These are phyloP conservation scores for Argyresthia goedartella DNA, from an alignment of 2,888 invertebrate genomes.

Conservation along the genomic window DNA sequence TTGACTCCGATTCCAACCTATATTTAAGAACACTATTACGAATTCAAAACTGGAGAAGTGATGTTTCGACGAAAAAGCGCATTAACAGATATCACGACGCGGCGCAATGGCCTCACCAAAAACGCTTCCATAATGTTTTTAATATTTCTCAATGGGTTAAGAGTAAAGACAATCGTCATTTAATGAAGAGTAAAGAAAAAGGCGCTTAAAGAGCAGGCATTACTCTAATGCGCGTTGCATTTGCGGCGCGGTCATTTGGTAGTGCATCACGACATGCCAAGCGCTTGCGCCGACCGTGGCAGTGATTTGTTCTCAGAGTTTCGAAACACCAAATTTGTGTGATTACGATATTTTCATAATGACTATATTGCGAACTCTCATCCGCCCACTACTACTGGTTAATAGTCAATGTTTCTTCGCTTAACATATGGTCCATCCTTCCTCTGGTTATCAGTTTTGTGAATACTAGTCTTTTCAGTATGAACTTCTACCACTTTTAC, in stretches of 20 bases:
- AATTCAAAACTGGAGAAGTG: not conserved
- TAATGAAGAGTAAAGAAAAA: conserved; percentile 19
- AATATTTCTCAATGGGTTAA: conserved; percentile 27
- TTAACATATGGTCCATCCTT: too few species aligned
- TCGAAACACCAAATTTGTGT: not conserved
- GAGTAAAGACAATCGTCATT: conserved; percentile 40
- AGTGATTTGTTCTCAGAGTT: conserved; percentile 2
- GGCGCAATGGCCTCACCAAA: conserved; percentile 19
- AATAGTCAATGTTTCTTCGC: too few species aligned
- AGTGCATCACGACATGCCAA: conserved; percentile 43
- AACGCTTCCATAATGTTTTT: conserved; percentile 28
- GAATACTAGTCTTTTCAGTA: not conserved
- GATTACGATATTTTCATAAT: not conserved
- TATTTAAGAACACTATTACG: not conserved
- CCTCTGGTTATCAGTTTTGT: too few species aligned
- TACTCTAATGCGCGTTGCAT: conserved; percentile 48
- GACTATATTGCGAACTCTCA: too few species aligned
- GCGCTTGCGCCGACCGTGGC: not conserved
- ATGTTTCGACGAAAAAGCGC: too few species aligned
- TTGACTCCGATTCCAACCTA: not conserved
- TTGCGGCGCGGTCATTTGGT: conserved; percentile 37
- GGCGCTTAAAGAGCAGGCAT: conserved; percentile 35
- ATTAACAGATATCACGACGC: too few species aligned
- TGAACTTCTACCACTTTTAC: not conserved
- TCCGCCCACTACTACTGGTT: too few species aligned